Conservation (phyloP, 2,797 vertebrate genomes). For the Cygnus olor region DNA sequence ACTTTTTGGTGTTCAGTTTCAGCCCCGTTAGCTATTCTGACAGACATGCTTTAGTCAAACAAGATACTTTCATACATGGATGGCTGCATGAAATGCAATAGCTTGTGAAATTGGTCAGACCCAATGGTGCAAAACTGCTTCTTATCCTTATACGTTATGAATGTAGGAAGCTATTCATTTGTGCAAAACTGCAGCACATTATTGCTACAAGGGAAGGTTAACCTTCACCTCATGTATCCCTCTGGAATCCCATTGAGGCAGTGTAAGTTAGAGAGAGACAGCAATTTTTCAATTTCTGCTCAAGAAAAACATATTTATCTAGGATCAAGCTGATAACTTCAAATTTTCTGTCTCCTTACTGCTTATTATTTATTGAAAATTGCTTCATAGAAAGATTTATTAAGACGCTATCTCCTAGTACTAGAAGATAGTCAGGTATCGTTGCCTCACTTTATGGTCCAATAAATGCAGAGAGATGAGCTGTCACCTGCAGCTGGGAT, state of each 20-base stretch:
- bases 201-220: background rate
- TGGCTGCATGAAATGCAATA: background rate
- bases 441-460: background rate
- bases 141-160: background rate
- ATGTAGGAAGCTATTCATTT: background rate
- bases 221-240: background rate
- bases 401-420: background rate
- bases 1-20: background rate
- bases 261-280: background rate
- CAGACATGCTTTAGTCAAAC: background rate
- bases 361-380: background rate
- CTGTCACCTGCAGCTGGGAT: background rate
- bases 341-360: background rate
- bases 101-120: background rate
- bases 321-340: background rate
- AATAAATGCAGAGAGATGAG: background rate
- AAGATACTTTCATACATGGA: background rate
- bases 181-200: background rate
- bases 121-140: background rate
- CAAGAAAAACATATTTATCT: background rate
- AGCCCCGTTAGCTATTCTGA: background rate
- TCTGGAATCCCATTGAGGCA: background rate
- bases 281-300: background rate
- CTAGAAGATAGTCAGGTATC: background rate
- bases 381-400: background rate